Evolutionary conservation across 2,797 vertebrate species (phyloP), one percentile per base, ranked within the genome.

Genomic region (Eleutherodactylus coqui): DNA sequence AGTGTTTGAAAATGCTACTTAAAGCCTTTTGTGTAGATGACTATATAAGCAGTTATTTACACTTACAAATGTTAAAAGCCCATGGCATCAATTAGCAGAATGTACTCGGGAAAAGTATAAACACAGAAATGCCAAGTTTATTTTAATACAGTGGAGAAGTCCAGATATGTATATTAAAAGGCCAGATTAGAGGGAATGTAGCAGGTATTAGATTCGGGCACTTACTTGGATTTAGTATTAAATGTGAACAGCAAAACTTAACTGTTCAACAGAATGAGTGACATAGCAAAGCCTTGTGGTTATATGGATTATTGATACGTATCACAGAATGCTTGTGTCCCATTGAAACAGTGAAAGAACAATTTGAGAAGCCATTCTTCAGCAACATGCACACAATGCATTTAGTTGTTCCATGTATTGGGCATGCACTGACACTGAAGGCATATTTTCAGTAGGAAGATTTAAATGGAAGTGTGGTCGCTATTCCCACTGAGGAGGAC

Each of bases 51-150:
- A 79, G 38, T 84, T 87, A 87, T 87, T 84, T 87, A 87, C 82
- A 84, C 41, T 49, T 51, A 47, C 79, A 87, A 87, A 84, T 79
- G 86, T 84, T 87, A 84, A 87, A 87, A 87, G 75, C 86, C 34
- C 75, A 41, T 83, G 81, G 81, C 75, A 87, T 83, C 80, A 87
- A 83, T 87, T 84, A 87, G 53, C 27, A 64, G 82, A 87, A 84
- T 79, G 67, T 87, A 64, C 69, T 84, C 76, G n/a, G 67, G 41
- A n/a, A 38, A 49, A 79, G 75, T 87, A 79, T 87, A 84, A 87
- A 87, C 86, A 84, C 53, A 78, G 83, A 87, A 84, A 87, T 87
- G 82, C 67, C 82, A 87, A 84, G 82, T 87, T 87, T 87, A 87
- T 84, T 87, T 84, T 87, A 87, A 72, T 83, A 29, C 53, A 32